A percentile compares a stretch with the other conserved stretches of the same genome.
phyloP scores from a whole-genome alignment of 2,797 vertebrate species.

The Coregonus sp. region DNA sequence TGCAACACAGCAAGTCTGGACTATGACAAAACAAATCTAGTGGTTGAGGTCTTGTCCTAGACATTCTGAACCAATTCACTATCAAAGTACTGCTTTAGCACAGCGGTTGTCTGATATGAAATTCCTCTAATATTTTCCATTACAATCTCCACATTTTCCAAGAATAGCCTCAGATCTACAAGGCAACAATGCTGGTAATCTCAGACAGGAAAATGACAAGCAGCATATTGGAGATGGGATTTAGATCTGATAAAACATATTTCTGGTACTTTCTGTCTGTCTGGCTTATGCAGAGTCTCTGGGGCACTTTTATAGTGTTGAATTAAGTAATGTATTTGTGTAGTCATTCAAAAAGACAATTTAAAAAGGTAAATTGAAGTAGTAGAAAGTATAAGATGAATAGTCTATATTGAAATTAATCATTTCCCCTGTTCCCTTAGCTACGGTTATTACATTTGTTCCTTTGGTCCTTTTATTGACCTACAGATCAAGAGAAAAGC shows the following conservation, averaged over 20 bases:
- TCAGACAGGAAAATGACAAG: conserved; percentile 33
- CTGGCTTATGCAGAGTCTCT: background rate
- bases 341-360: background rate
- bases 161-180: conserved; percentile 41
- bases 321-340: background rate
- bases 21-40: conserved; percentile 9
- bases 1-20: conserved; percentile 4
- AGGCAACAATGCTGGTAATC: conserved; percentile 41
- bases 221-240: conserved; percentile 10
- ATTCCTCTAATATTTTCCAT: conserved; percentile 30
- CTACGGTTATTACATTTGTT: background rate
- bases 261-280: conserved; percentile 9
- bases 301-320: background rate
- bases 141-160: conserved; percentile 40
- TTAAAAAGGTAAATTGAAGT: conserved; percentile 5
- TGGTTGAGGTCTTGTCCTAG: background rate
- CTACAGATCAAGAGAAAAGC: background rate
- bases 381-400: conserved; percentile 2
- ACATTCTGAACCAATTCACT: conserved; percentile 34
- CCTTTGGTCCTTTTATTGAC: background rate
- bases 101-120: conserved; percentile 22
- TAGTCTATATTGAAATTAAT: background rate
- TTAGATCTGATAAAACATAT: conserved; percentile 25
- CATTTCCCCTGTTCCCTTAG: background rate
- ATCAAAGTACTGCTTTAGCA: conserved; percentile 27